Evolutionary conservation across 1,140 invertebrate genomes (phyloP).

Genomic region (Reticulitermes speratus): DNA sequence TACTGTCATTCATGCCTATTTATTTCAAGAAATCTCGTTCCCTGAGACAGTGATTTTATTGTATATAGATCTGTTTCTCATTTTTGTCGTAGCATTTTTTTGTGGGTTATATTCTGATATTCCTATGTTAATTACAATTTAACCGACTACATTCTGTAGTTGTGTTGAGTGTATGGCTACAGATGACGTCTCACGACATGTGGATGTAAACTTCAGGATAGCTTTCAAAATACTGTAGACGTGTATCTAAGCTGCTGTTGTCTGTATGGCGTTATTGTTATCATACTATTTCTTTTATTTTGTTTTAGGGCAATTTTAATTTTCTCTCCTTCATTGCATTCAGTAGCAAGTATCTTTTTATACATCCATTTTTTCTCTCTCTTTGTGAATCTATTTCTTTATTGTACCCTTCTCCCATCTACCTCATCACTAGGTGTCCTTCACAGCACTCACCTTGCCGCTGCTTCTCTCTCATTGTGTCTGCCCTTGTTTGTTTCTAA

Average conservation of each 20-base stretch:
- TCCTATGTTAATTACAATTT: too few species aligned
- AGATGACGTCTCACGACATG: neutral
- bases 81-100: too few species aligned
- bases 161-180: too few species aligned
- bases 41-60: too few species aligned
- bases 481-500: neutral
- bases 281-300: constrained; percentile 4
- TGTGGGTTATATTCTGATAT: too few species aligned
- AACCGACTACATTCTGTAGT: too few species aligned
- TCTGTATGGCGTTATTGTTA: neutral
- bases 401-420: neutral
- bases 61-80: too few species aligned
- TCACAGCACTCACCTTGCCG: neutral
- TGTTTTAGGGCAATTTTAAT: constrained; percentile 7
- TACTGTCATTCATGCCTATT: too few species aligned
- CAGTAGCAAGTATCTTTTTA: constrained; percentile 15
- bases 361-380: neutral
- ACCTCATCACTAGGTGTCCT: constrained; percentile 1
- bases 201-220: neutral
- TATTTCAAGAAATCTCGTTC: too few species aligned
- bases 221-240: constrained; percentile 4
- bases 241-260: neutral
- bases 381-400: neutral
- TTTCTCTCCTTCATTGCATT: constrained; percentile 2
- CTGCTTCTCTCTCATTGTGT: neutral